A percentile compares a stretch with the other conserved stretches of the same genome.
phyloP scores from a whole-genome alignment of 2,797 vertebrate species.

The Vespertilio murinus region DNA sequence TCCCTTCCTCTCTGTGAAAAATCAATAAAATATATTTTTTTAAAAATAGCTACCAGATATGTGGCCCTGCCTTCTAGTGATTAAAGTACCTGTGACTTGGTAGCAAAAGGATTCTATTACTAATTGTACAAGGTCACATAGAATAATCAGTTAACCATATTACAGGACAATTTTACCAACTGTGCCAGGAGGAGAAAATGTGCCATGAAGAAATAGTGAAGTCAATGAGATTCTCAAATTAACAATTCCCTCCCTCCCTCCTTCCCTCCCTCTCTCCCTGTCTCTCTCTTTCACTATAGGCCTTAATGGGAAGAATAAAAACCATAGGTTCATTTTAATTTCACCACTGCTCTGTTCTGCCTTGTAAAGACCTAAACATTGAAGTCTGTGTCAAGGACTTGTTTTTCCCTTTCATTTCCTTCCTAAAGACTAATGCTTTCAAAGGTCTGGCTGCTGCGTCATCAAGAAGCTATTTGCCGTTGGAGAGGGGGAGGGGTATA shows the following conservation, averaged over 20 bases:
- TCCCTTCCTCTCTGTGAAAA: too few relatives aligned
- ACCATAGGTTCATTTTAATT: neutral
- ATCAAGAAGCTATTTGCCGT: constrained; percentile 23
- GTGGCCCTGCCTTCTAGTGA: neutral
- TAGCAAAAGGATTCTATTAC: constrained; percentile 6
- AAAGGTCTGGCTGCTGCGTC: constrained; percentile 18
- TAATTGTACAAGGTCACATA: constrained; percentile 14
- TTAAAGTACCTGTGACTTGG: neutral
- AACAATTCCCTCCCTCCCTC: neutral
- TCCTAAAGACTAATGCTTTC: constrained; percentile 47
- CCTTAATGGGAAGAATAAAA: neutral
- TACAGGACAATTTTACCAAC: neutral
- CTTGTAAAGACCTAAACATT: constrained; percentile 29
- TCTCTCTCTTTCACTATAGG: neutral
- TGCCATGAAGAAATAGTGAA: constrained; percentile 3
- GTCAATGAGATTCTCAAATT: constrained; percentile 30
- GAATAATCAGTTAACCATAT: constrained; percentile 19
- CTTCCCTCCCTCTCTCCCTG: too few relatives aligned
- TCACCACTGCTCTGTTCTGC: neutral
- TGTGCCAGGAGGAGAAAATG: constrained; percentile 26
- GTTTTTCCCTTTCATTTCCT: constrained; percentile 21
- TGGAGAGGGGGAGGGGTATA: neutral
- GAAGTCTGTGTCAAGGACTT: neutral
- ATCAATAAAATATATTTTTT: too few relatives aligned
- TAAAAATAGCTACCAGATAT: constrained; percentile 13